Conservation (phyloP, 1,140 invertebrate genomes). For the Phymorhynchus buccinoides region DNA sequence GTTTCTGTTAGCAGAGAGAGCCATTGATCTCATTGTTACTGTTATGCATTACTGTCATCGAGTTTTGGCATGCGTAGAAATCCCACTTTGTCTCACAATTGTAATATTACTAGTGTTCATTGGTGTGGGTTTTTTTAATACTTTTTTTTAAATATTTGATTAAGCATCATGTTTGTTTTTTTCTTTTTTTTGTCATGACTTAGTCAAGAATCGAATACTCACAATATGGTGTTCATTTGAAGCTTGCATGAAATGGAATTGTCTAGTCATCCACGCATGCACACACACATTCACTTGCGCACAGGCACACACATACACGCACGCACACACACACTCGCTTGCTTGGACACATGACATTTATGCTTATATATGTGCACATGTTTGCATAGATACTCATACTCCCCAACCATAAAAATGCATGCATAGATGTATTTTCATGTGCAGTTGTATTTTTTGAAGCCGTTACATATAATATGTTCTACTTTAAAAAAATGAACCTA, state of each 20-base stretch:
- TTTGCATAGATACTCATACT: too few relatives aligned
- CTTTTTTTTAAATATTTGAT: not conserved
- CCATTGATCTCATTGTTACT: too few relatives aligned
- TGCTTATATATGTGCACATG: not conserved
- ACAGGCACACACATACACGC: conserved; percentile 7
- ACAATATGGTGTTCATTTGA: not conserved
- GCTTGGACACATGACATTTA: not conserved
- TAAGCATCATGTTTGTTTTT: too few relatives aligned
- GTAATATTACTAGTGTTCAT: not conserved
- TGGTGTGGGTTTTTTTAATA: not conserved
- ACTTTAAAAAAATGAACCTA: too few relatives aligned
- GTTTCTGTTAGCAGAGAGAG: too few relatives aligned
- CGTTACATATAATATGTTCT: too few relatives aligned
- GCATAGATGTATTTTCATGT: too few relatives aligned
- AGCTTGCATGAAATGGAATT: not conserved
- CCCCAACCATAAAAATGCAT: too few relatives aligned
- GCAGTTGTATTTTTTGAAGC: too few relatives aligned
- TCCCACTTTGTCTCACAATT: too few relatives aligned
- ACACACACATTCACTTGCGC: not conserved
- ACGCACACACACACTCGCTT: conserved; percentile 5
- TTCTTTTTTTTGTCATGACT: not conserved
- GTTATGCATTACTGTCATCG: too few relatives aligned
- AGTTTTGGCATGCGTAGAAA: too few relatives aligned
- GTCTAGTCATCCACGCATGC: not conserved
- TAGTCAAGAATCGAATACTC: not conserved